A percentile compares a stretch with the other conserved stretches of the same genome.
Evolutionary conservation across 2,888 invertebrate genomes (phyloP).

Genomic region (Tinea semifulvella): DNA sequence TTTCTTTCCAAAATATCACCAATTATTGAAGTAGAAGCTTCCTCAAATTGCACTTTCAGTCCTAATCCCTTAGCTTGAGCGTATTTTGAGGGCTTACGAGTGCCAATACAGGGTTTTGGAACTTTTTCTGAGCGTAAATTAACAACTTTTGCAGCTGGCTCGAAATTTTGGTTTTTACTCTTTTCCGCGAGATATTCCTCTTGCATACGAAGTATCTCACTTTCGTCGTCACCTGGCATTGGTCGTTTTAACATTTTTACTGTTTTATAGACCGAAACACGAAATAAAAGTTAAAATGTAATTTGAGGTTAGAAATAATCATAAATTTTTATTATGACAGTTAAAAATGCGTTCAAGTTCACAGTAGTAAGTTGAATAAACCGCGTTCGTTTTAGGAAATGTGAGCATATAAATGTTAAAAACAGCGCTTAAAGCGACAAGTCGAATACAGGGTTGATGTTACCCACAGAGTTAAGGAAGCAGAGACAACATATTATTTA

Average conservation of each 20-base stretch:
- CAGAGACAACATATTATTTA: too few relatives aligned
- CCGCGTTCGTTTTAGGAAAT: too few relatives aligned
- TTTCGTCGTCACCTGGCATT: slow-evolving; percentile 74
- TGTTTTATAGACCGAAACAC: too few relatives aligned
- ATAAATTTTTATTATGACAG: too few relatives aligned
- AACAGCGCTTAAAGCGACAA: too few relatives aligned
- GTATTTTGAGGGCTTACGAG: slow-evolving; percentile 48
- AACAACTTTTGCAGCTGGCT: slow-evolving; percentile 71
- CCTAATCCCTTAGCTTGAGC: slow-evolving; percentile 45
- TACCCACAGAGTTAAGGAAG: too few relatives aligned
- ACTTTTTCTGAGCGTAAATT: slow-evolving; percentile 35
- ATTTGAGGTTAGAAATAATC: too few relatives aligned
- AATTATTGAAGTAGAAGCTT: slow-evolving; percentile 24
- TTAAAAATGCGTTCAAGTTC: too few relatives aligned
- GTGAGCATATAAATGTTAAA: too few relatives aligned
- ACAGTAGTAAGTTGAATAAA: too few relatives aligned
- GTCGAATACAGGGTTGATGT: too few relatives aligned
- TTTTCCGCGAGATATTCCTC: slow-evolving; percentile 71
- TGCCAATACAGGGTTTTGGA: slow-evolving; percentile 22
- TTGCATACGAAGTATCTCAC: slow-evolving; percentile 78
- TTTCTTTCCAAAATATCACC: slow-evolving; percentile 49
- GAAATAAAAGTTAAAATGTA: too few relatives aligned
- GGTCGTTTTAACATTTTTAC: slow-evolving; percentile 73
- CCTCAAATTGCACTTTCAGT: slow-evolving; percentile 39
- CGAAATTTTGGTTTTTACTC: slow-evolving; percentile 56